Percentiles rank a stretch among this genome's conserved stretches.
phyloP scores from a whole-genome alignment of 2,113 vertebrate species.

The Sciurus niger region DNA sequence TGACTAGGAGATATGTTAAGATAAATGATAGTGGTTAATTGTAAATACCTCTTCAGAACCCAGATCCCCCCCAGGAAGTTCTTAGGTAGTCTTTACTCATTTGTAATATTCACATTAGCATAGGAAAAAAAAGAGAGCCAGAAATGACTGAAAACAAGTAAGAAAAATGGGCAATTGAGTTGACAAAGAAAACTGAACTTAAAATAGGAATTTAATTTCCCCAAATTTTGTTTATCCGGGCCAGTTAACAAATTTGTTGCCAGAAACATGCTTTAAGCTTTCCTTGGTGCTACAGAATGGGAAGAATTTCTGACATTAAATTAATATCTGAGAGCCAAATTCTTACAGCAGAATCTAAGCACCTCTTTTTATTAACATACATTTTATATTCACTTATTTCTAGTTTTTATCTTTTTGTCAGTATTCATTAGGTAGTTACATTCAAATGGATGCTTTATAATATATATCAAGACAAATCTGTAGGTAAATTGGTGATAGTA shows the following conservation, averaged over 20 bases:
- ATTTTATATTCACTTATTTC: constrained; percentile 55
- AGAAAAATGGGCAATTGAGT: constrained; percentile 26
- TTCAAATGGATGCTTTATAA: constrained; percentile 29
- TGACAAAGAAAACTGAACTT: constrained; percentile 61
- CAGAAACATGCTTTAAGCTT: constrained; percentile 30
- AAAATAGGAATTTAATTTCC: constrained; percentile 55
- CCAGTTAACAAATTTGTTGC: constrained; percentile 53
- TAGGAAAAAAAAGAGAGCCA: neutral
- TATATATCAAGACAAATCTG: constrained; percentile 26
- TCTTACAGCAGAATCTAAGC: neutral
- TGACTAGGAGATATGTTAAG: constrained; percentile 43
- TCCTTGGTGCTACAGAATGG: neutral
- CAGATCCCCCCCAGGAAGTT: constrained; percentile 27
- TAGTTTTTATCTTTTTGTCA: constrained; percentile 39
- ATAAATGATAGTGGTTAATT: neutral
- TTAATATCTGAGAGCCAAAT: constrained; percentile 45
- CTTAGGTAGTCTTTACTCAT: constrained; percentile 39
- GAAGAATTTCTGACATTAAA: neutral
- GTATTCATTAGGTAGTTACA: neutral
- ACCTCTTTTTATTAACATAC: constrained; percentile 49
- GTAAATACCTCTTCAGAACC: constrained; percentile 43
- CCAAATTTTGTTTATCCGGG: neutral
- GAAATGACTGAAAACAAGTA: constrained; percentile 44
- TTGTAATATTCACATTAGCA: constrained; percentile 55
- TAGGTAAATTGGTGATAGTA: neutral